phyloP scores from a whole-genome alignment of 2,888 invertebrate species.

The Nymphalis polychloros region DNA sequence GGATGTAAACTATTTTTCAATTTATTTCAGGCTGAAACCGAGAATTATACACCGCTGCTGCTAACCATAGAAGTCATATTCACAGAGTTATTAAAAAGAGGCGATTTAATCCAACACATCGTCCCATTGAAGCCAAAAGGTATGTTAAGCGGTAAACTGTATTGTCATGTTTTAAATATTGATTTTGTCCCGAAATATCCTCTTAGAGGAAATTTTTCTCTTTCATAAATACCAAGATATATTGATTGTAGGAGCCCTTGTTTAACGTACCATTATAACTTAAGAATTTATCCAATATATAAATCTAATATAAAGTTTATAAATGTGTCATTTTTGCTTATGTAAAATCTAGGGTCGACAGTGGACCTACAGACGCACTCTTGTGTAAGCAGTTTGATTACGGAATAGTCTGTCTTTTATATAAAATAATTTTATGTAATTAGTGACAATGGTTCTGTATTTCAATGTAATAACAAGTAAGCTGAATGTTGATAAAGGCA shows the following conservation, averaged over 20 bases:
- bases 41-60: constrained; percentile 81
- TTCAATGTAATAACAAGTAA: neutral
- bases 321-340: constrained; percentile 7
- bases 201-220: neutral
- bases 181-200: constrained; percentile 50
- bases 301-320: neutral
- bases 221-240: neutral
- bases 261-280: too few relatives aligned
- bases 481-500: neutral
- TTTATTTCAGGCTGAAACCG: constrained; percentile 69
- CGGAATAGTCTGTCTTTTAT: constrained; percentile 8
- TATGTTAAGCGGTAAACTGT: constrained; percentile 48
- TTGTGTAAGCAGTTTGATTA: constrained; percentile 16
- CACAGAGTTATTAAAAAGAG: constrained; percentile 84
- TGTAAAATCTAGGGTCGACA: constrained; percentile 9
- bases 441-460: neutral
- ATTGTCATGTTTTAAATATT: constrained; percentile 50
- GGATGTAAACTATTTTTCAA: constrained; percentile 50
- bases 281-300: too few relatives aligned
- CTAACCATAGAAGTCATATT: constrained; percentile 88
- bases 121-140: constrained; percentile 82
- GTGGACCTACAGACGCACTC: neutral
- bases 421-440: constrained; percentile 23
- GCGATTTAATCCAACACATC: constrained; percentile 84
- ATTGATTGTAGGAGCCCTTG: too few relatives aligned